These are phyloP conservation scores for Psittacula derbiana DNA, from an alignment of 2,797 vertebrate genomes.

Conservation along the genomic window DNA sequence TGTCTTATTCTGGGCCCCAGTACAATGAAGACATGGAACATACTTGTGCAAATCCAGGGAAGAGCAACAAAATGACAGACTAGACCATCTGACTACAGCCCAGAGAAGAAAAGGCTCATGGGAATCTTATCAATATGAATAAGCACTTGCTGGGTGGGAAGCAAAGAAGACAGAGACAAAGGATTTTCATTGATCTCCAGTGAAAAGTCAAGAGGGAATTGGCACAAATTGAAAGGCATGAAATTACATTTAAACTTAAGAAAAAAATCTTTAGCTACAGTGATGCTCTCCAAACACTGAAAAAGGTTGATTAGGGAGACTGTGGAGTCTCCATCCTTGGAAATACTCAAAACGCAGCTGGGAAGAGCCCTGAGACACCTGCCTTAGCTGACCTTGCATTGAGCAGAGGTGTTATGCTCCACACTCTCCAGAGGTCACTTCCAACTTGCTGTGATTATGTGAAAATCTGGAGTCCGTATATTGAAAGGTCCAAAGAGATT, in stretches of 20 bases:
- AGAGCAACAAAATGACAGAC: neutral
- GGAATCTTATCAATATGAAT: neutral
- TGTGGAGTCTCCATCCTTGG: neutral
- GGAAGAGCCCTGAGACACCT: neutral
- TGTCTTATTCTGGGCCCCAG: neutral
- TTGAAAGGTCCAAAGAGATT: neutral
- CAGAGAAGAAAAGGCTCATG: neutral
- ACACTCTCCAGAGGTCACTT: neutral
- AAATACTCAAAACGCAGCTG: neutral
- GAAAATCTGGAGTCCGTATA: neutral
- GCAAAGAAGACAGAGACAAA: neutral
- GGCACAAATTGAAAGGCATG: neutral
- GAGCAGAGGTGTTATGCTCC: neutral
- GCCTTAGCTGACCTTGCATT: neutral
- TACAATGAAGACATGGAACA: neutral
- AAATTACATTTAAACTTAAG: neutral
- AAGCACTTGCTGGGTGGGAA: neutral
- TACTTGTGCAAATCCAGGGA: neutral
- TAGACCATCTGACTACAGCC: neutral
- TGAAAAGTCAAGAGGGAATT: neutral
- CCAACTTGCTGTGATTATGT: neutral
- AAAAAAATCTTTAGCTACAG: neutral
- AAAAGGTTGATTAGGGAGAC: neutral
- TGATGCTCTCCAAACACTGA: neutral
- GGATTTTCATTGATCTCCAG: neutral